Conservation (phyloP, 1,140 invertebrate genomes). For the Lithobius niger region DNA sequence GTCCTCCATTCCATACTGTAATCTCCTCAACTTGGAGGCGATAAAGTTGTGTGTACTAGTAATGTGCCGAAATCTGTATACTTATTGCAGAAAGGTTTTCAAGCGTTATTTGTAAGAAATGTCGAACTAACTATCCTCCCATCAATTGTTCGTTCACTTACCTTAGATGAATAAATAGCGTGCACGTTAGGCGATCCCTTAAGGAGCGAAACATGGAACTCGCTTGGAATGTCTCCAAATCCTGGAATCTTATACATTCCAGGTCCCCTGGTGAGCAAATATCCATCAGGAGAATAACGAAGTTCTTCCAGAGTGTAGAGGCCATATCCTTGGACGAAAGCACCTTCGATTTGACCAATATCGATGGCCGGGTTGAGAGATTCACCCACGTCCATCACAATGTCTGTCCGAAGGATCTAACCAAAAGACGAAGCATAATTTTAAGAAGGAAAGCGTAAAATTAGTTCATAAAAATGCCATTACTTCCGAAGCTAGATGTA, state of each 20-base stretch:
- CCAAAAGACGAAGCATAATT: too few relatives aligned
- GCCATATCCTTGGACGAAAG: constrained; percentile 83
- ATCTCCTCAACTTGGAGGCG: too few relatives aligned
- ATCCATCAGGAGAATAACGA: constrained; percentile 67
- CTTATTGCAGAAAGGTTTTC: too few relatives aligned
- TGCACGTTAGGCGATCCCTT: constrained; percentile 73
- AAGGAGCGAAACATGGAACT: constrained; percentile 87
- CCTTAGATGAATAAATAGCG: constrained; percentile 91
- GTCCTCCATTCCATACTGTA: too few relatives aligned
- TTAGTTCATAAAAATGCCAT: too few relatives aligned
- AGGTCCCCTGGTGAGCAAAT: constrained; percentile 67
- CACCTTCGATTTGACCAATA: constrained; percentile 91
- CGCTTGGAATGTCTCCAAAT: constrained; percentile 68
- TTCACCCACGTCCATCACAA: constrained; percentile 87
- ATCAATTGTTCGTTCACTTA: too few relatives aligned
- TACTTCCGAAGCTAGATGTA: too few relatives aligned
- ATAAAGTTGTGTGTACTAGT: too few relatives aligned
- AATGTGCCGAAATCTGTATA: too few relatives aligned
- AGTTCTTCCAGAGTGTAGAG: constrained; percentile 82
- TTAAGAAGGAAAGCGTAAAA: too few relatives aligned
- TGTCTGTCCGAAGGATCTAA: constrained; percentile 74
- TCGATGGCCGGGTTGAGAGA: constrained; percentile 93
- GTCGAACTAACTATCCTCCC: too few relatives aligned
- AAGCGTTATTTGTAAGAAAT: too few relatives aligned
- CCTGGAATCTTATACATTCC: constrained; percentile 88